Evolutionary conservation across 2,888 invertebrate species (phyloP), one percentile per base, ranked within the genome.

Genomic region (Bombyx huttoni): DNA sequence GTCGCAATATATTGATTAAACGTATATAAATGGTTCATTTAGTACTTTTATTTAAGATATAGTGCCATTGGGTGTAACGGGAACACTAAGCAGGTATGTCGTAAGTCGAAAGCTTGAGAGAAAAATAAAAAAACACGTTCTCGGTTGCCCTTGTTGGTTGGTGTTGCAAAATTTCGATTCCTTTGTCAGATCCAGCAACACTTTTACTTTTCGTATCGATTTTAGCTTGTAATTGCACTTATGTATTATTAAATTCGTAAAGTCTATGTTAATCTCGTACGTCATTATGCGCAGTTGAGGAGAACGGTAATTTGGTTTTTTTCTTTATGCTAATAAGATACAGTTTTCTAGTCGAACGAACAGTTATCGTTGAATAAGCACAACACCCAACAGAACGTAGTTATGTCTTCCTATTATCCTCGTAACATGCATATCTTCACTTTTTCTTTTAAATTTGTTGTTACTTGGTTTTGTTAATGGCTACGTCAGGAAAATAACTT

Each of bases 81-180:
- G 64, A 65, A 66, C 65, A n/a, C 59, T 61, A 58, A 59, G 54
- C 64, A 67, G 70, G 75, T 74, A 76, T 59, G 81, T 72, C 58
- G 33, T 45, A 14, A 55, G 61, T 56, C 55, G 56, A 55, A 56
- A 52, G 56, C 55, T 56, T 51, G 60, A 55, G 65, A 64, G 58
- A 65, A 58, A 58, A 55, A 65, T 67, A 67, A 70, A 70, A 77
- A 76, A 79, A 73, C 79, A 77, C 78, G 80, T 81, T 81, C 74
- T 76, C 66, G 55, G 72, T 65, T 81, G 83, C 80, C 87, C 84
- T 84, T 85, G 85, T 80, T 84, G n/a, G n/a, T n/a, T n/a, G n/a
- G n/a, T 73, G 63, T 82, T 84, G 80, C 81, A 75, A 83, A 85
- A 86, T 80, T 78, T n/a, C 63, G 64, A 73, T 80, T 85, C 80